Percentiles rank a stretch among this genome's conserved stretches.
Conservation (phyloP, 2,113 vertebrate species). For the Oreochromis aureus region DNA sequence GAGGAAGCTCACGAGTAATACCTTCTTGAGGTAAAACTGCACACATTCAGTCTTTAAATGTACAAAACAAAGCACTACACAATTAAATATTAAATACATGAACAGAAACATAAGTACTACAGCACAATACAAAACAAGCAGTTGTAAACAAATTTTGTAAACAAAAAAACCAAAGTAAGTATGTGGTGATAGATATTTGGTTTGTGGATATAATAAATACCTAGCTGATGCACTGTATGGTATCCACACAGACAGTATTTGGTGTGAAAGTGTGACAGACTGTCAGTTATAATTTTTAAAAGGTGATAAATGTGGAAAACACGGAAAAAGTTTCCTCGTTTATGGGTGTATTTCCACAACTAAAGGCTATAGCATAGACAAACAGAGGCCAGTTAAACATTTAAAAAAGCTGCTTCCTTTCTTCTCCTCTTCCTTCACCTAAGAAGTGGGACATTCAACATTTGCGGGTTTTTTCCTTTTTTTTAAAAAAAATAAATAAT, state of each 20-base stretch:
- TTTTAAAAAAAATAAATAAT: neutral
- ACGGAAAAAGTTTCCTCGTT: neutral
- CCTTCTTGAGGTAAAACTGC: conserved; percentile 52
- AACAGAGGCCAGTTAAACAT: neutral
- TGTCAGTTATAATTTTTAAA: conserved; percentile 22
- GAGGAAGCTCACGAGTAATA: conserved; percentile 52
- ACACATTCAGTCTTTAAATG: conserved; percentile 7
- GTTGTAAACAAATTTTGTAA: conserved; percentile 59
- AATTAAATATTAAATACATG: conserved; percentile 55
- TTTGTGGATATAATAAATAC: conserved; percentile 53
- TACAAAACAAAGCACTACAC: conserved; percentile 44
- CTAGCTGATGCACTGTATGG: neutral
- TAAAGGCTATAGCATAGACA: neutral
- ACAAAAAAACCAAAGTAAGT: conserved; percentile 11
- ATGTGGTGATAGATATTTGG: conserved; percentile 57
- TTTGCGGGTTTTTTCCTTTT: neutral
- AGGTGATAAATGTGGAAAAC: neutral
- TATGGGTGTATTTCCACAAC: neutral
- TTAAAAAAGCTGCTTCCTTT: neutral
- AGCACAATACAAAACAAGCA: conserved; percentile 32
- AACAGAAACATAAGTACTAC: conserved; percentile 39
- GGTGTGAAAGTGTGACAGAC: conserved; percentile 42
- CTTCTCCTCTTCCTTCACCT: neutral
- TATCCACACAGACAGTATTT: conserved; percentile 36
- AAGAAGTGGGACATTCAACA: conserved; percentile 6